These are phyloP conservation scores for Cephalotes varians DNA, from an alignment of 2,888 invertebrate genomes.

Conservation along the genomic window DNA sequence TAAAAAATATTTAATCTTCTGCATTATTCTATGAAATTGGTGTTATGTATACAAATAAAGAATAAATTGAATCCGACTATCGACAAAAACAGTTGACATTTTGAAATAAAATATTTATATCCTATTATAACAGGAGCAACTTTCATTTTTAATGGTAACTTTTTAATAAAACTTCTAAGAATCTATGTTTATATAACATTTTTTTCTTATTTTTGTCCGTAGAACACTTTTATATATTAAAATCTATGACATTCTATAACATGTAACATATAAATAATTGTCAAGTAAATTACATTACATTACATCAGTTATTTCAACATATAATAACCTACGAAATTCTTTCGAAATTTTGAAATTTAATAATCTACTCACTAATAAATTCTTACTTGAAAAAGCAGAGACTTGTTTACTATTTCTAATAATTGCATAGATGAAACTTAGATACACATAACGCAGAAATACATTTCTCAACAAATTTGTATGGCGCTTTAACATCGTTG, in stretches of 20 bases:
- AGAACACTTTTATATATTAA: not conserved
- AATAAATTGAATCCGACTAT: not conserved
- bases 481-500: not conserved
- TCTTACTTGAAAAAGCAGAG: not conserved
- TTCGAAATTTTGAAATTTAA: not conserved
- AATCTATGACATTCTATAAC: not conserved
- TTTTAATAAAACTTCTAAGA: not conserved
- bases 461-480: not conserved
- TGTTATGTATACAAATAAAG: not conserved
- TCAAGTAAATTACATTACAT: not conserved
- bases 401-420: not conserved
- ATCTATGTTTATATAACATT: not conserved
- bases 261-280: slow-evolving; percentile 4
- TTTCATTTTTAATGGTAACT: not conserved
- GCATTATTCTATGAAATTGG: not conserved
- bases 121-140: not conserved
- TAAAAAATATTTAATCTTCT: too few species aligned
- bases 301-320: not conserved
- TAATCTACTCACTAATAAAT: not conserved
- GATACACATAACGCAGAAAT: not conserved
- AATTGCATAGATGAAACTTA: slow-evolving; percentile 8
- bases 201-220: not conserved
- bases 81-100: not conserved
- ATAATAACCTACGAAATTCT: not conserved
- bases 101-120: not conserved